Evolutionary conservation across 2,113 vertebrate species (phyloP).

Genomic region (Ahaetulla prasina): DNA sequence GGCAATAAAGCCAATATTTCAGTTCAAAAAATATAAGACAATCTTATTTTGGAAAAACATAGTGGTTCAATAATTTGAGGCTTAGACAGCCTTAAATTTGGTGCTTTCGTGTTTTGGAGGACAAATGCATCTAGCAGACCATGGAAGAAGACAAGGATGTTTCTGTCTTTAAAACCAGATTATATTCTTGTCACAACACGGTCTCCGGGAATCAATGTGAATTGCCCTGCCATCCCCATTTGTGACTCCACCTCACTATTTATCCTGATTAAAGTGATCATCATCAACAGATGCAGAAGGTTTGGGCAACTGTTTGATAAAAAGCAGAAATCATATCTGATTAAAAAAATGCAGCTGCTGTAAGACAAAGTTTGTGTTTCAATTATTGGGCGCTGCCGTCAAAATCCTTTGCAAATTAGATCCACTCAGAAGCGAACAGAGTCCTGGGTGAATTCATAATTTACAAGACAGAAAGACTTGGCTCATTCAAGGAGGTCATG

Average conservation of each 20-base stretch:
- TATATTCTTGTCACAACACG: background rate
- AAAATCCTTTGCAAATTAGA: slow-evolving; percentile 39
- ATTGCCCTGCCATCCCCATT: background rate
- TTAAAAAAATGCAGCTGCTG: background rate
- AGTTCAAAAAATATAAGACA: too few relatives aligned
- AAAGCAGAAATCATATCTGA: background rate
- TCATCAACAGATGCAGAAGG: background rate
- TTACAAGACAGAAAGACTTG: slow-evolving; percentile 36
- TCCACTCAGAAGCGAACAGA: slow-evolving; percentile 14
- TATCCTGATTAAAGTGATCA: background rate
- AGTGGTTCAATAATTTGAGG: background rate
- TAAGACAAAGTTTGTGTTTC: slow-evolving; percentile 34
- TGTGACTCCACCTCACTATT: background rate
- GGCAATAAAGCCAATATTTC: too few relatives aligned
- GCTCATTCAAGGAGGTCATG: slow-evolving; percentile 30
- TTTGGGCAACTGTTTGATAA: background rate
- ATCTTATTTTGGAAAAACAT: too few relatives aligned
- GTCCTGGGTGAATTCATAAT: slow-evolving; percentile 42
- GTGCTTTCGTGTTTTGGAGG: background rate
- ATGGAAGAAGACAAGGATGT: background rate
- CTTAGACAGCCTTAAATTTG: background rate
- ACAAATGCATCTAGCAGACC: background rate
- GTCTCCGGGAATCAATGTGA: background rate
- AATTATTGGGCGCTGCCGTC: slow-evolving; percentile 21
- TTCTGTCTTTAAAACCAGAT: background rate